phyloP scores from a whole-genome alignment of 1,140 invertebrate genomes.

The Pteromalus puparum region DNA sequence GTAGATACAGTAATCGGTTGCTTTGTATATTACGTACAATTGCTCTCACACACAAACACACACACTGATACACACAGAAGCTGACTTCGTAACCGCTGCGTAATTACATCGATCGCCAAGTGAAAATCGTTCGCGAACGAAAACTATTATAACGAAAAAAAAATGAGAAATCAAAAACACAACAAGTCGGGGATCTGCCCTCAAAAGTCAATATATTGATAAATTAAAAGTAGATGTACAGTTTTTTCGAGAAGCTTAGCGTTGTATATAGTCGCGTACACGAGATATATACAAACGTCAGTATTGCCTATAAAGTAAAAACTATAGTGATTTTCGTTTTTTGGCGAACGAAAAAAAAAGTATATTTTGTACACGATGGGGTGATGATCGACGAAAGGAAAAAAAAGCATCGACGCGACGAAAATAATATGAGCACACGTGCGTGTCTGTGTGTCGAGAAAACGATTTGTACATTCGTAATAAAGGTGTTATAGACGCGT shows the following conservation, averaged over 20 bases:
- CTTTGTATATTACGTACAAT: not conserved
- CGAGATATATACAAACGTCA: constrained; percentile 28
- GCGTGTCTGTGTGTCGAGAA: constrained; percentile 9
- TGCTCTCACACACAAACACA: not conserved
- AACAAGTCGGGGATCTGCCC: not conserved
- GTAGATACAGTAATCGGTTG: not conserved
- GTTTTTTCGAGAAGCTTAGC: constrained; percentile 34
- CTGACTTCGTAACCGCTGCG: too few relatives aligned
- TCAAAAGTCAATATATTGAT: constrained; percentile 41
- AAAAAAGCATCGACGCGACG: not conserved
- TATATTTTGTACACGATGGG: constrained; percentile 41
- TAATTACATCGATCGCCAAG: too few relatives aligned
- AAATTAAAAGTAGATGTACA: constrained; percentile 40
- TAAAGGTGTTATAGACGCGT: not conserved
- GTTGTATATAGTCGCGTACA: constrained; percentile 32
- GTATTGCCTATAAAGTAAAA: constrained; percentile 32
- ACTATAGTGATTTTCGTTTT: constrained; percentile 26
- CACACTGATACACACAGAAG: not conserved
- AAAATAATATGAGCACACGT: not conserved
- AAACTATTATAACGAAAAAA: not conserved
- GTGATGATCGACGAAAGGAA: constrained; percentile 14
- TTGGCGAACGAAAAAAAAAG: constrained; percentile 35
- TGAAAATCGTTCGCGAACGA: not conserved
- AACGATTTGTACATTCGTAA: constrained; percentile 27
- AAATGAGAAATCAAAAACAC: not conserved